Conservation (phyloP, 2,113 vertebrate species). For the Ahaetulla prasina region DNA sequence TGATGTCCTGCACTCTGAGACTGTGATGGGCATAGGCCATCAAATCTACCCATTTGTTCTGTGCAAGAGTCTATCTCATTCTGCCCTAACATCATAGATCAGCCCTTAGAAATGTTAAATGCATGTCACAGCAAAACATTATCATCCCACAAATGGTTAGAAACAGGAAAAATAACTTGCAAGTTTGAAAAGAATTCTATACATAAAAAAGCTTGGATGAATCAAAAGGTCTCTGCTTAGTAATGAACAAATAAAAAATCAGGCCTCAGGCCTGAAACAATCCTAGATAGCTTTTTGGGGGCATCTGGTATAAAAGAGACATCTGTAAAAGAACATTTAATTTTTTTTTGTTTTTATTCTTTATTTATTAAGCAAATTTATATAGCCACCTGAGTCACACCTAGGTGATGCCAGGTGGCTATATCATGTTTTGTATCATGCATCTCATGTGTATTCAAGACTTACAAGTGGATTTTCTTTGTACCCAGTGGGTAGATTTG, state of each 20-base stretch:
- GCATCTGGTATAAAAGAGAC: no score
- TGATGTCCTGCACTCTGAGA: neutral
- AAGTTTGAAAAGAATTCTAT: neutral
- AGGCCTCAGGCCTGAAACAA: neutral
- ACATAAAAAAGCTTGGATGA: neutral
- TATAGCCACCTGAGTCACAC: neutral
- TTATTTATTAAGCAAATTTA: neutral
- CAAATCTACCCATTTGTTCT: neutral
- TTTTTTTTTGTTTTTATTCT: neutral
- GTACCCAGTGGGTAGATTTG: neutral
- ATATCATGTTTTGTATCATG: neutral
- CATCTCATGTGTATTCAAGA: neutral
- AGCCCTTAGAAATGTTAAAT: neutral
- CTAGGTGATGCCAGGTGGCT: neutral
- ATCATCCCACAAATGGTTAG: neutral
- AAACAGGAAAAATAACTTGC: neutral
- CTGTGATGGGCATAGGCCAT: neutral
- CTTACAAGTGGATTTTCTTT: neutral
- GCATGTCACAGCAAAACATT: neutral
- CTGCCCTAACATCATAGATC: neutral
- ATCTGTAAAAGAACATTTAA: neutral
- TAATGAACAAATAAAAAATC: neutral
- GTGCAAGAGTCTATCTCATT: neutral
- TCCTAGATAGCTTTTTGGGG: neutral
- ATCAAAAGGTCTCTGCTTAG: neutral